Base-by-base conservation (phyloP, 2,113 vertebrate genomes). In the Phalacrocorax brasilianus region DNA sequence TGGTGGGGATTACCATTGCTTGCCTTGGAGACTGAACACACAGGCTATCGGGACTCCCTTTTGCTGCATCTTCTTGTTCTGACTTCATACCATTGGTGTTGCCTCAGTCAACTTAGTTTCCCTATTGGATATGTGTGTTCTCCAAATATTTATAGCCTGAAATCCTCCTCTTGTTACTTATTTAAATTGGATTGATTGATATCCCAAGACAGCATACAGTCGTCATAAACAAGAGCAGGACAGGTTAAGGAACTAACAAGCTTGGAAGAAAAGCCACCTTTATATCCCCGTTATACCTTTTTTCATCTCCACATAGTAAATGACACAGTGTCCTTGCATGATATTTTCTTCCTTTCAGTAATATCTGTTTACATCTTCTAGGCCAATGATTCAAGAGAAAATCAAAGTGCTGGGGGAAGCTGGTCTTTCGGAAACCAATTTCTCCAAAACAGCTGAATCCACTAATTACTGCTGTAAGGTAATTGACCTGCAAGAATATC, bases 311-410 rank as follows among this genome's bases (percentile, higher is more conserved):
- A 24, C 30, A 4, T 32, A 49, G 35, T 93, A 88, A 92, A 62
- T 79, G 53, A 66, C 42, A 27, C 12, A 10, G 18, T 89, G 63
- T 67, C 62, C 44, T 93, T 88, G 63, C 32, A 52, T 38, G 45
- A 6, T 84, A 44, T 11, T 68, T 94, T 59, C 40, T 91, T 88
- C n/a, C 18, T 42, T 79, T 66, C 52, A 53, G 23, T 93, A 63
- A 47, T 40, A 45, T 3, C 13, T 1, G 9, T 94, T 95, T 84
- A 13, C 97, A 76, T 96, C 45, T 95, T 75, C 55, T 93, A 99
- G 99, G 99, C 99, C 99, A 35, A 97, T 99, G 98, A 99, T 99
- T 96, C 99, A 99, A 97, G 98, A 98, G 85, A 99, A 99, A 97
- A 99, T 99, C 97, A 99, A 98, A 91, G 97, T 99, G 67, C 96